Base-by-base conservation (phyloP, 2,113 vertebrate species). In the Myiozetetes cayanensis region DNA sequence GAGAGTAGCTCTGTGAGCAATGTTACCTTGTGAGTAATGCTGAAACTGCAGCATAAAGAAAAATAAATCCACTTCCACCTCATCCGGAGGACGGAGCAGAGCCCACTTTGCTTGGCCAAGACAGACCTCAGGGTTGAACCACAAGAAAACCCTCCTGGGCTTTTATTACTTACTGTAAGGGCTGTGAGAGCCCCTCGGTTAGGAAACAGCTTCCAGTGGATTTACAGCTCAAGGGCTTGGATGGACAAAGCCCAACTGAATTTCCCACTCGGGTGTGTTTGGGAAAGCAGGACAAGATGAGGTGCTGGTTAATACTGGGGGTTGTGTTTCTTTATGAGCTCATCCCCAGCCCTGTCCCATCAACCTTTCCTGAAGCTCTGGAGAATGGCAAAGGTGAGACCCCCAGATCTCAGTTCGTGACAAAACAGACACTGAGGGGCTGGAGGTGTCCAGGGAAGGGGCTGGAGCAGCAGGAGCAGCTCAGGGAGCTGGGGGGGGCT, bases 31-130 rank as follows among this genome's bases (percentile, higher is more conserved):
- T 72, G 91, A 89, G 87, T 10, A 72, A 78, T 37, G 84, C 74
- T 81, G 43, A n/a, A 56, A 28, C 43, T 3, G 44, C 84, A 71
- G 88, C 77, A 82, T 85, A 82, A 95, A 94, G 80, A 89, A 9
- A 71, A 80, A 91, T 96, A 85, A 96, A 96, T 96, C 91, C 94
- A 47, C 27, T 9, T 84, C 81, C 87, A 91, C 85, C 55, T 62
- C 89, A 95, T 93, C 81, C 61, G 2, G 67, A 58, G 82, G 63
- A 83, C 27, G 4, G 41, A 90, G 82, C 85, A 35, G 78, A 90
- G 71, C 78, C 67, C 67, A 18, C 78, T 66, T 9, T n/a, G 63
- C 82, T 72, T 37, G 87, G 75, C 82, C 85, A 67, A 55, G 89
- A 3, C 71, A 59, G 71, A 39, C 67, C 90, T 91, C 82, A 14